A percentile compares a stretch with the other conserved stretches of the same genome.
Evolutionary conservation across 2,888 invertebrate species (phyloP).

Genomic region (Drosophila merina): DNA sequence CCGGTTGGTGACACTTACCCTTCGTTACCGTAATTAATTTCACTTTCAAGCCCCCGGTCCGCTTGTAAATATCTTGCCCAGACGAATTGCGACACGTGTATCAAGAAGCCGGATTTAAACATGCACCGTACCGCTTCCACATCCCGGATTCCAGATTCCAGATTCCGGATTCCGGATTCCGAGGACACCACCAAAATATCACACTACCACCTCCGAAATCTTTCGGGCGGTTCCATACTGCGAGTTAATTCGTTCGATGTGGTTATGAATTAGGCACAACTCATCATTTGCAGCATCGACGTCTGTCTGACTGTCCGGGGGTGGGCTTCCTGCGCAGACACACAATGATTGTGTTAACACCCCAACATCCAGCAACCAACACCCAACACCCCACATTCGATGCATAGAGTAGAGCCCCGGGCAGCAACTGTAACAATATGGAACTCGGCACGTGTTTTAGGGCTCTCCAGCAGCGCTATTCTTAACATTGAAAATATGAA

Average conservation of each 20-base stretch:
- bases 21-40: constrained; percentile 80
- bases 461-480: constrained; percentile 43
- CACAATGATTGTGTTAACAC: constrained; percentile 73
- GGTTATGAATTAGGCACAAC: constrained; percentile 82
- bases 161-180: not conserved
- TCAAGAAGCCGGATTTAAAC: constrained; percentile 61
- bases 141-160: not conserved
- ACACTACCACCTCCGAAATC: constrained; percentile 31
- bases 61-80: constrained; percentile 73
- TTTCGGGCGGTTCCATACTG: constrained; percentile 64
- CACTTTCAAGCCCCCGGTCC: constrained; percentile 63
- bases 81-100: constrained; percentile 80
- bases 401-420: constrained; percentile 15
- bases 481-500: constrained; percentile 24
- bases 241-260: constrained; percentile 81
- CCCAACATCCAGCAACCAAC: constrained; percentile 40
- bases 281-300: constrained; percentile 82
- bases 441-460: constrained; percentile 72
- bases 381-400: constrained; percentile 4
- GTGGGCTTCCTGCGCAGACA: constrained; percentile 61
- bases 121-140: constrained; percentile 44
- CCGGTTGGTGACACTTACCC: constrained; percentile 76
- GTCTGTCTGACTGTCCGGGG: constrained; percentile 41
- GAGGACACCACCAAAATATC: constrained; percentile 11
- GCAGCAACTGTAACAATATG: constrained; percentile 76